Evolutionary conservation across 2,888 invertebrate species (phyloP), one percentile per base, ranked within the genome.

Genomic region (Ornithoptera alexandrae): DNA sequence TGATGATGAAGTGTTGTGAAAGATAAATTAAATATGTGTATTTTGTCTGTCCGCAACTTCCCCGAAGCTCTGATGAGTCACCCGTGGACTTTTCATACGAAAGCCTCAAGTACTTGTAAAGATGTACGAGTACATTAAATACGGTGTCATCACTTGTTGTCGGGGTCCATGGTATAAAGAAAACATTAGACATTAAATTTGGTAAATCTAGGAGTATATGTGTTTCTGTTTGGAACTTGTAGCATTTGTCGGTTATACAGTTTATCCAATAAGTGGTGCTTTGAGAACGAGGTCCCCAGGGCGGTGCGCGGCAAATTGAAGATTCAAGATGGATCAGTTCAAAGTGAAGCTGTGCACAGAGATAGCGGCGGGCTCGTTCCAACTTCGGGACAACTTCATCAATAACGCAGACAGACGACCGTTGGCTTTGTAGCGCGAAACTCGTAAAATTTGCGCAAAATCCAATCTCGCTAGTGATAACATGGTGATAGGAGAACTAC

Each of bases 271-370:
- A 63, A 59, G 59, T 64, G 22, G 22, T 18, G 30, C 68, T 68
- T 63, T 62, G 68, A 50, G 53, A 61, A 12, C 36, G 30, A 39
- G 58, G 36, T 36, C 64, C 63, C 63, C 68, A 50, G n/a, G 50
- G 63, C 50, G 50, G 50, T 12, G 22, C 10, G 20, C n/a, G 58
- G 4, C 63, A 53, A 68, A 68, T 53, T 64, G 59, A 60, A 68
- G 59, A 59, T 68, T 59, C 63, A 20, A 46, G 39, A 66, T 59
- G 20, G 63, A 67, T 67, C 46, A 62, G 62, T 62, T 46, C 63
- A 60, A 58, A 63, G 50, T 39, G 58, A 50, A 59, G 36, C 46
- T 36, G 30, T 42, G 57, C 56, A 57, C 67, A 18, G 42, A 12
- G 56, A n/a, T 24, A 36, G 20, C 10, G 17, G 4, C 10, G n/a